Evolutionary conservation across 2,888 invertebrate genomes (phyloP).

Genomic region (Dendrolimus houi): DNA sequence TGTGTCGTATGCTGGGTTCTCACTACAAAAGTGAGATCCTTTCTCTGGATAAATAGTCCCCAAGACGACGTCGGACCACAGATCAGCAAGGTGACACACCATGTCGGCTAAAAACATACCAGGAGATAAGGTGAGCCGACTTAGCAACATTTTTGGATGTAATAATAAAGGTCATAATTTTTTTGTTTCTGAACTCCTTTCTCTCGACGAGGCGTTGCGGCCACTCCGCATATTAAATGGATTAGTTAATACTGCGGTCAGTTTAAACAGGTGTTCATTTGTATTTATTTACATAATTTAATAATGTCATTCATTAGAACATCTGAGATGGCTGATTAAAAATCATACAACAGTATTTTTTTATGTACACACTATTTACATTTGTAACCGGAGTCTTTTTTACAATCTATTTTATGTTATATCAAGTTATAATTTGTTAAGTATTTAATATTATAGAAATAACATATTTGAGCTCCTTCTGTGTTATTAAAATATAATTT

Average conservation of each 20-base stretch:
- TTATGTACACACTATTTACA: too few species aligned
- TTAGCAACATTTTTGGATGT: constrained; percentile 20
- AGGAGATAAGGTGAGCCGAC: constrained; percentile 84
- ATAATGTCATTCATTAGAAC: not conserved
- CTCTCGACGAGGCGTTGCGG: constrained; percentile 36
- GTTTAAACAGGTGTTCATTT: constrained; percentile 2
- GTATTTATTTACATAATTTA: not conserved
- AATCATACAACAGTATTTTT: not conserved
- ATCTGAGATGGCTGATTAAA: not conserved
- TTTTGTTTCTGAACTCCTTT: constrained; percentile 61
- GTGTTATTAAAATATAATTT: too few species aligned
- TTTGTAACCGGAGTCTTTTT: too few species aligned
- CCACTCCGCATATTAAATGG: constrained; percentile 15
- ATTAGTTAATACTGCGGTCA: constrained; percentile 5
- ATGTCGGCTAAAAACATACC: constrained; percentile 89
- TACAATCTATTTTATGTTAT: too few species aligned
- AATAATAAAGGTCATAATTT: constrained; percentile 48
- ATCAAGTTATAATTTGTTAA: too few species aligned
- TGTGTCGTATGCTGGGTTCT: constrained; percentile 73
- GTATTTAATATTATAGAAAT: too few species aligned
- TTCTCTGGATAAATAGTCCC: constrained; percentile 71
- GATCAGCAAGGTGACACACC: constrained; percentile 64
- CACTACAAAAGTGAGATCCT: constrained; percentile 68
- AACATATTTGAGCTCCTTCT: too few species aligned
- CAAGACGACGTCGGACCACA: constrained; percentile 67